Evolutionary conservation across 2,888 invertebrate species (phyloP), one percentile per base, ranked within the genome.

Genomic region (Watsonalla cultraria): DNA sequence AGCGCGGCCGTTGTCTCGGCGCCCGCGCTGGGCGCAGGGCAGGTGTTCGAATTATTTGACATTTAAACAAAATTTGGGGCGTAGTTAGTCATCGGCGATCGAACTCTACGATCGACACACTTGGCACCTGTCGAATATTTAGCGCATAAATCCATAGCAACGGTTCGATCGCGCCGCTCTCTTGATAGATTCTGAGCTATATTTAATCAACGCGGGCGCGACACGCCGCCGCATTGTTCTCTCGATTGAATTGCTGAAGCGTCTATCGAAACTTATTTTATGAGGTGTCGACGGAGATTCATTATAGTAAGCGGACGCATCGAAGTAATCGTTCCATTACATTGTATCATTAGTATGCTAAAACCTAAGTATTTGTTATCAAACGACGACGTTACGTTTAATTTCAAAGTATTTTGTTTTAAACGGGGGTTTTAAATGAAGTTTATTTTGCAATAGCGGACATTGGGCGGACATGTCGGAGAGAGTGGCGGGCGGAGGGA

Each of bases 71-170:
- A 86, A 90, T 89, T 89, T 84, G 85, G 90, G 86, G 82, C 89
- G 85, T 80, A 88, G 89, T 90, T 90, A 90, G 89, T 90, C 90
- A 90, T 90, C 85, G 82, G 79, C 76, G 78, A 80, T 85, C 89
- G 89, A 86, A 85, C 88, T 82, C 81, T 81, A 74, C 80, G 81
- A 85, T 85, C 87, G 91, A 87, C 91, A 91, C 91, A 91, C 90
- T 91, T 91, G 91, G 91, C 91, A 91, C 90, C 86, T 88, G 88
- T 88, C 89, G 89, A 91, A 91, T 90, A 91, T 88, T 90, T 86
- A 81, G 82, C 85, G 85, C 87, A 90, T 90, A 90, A 90, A 90
- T 90, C 86, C 90, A 90, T 90, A 89, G 85, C 87, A 82, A 84
- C 83, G 74, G 79, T 73, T 77, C 84, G 82, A 86, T 85, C 86